phyloP scores from a whole-genome alignment of 1,140 invertebrate species.

The Dinoponera quadriceps region DNA sequence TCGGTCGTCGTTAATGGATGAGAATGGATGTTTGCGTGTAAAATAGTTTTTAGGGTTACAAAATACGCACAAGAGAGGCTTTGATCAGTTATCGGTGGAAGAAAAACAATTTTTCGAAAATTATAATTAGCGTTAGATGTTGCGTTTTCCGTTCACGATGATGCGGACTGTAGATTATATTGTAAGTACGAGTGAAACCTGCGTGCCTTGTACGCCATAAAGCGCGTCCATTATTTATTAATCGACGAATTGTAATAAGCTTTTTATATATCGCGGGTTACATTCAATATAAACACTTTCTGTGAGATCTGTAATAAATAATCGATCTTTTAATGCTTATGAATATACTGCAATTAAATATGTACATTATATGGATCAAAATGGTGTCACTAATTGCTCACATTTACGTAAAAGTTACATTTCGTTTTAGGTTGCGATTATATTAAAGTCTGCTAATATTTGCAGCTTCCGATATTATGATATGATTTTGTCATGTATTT shows the following conservation, averaged over 20 bases:
- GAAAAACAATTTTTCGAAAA: constrained; percentile 42
- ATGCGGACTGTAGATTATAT: constrained; percentile 9
- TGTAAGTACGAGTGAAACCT: constrained; percentile 52
- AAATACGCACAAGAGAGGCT: constrained; percentile 23
- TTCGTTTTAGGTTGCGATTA: too few species aligned
- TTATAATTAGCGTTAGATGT: not conserved
- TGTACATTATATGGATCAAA: not conserved
- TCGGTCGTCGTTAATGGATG: constrained; percentile 23
- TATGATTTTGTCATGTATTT: too few species aligned
- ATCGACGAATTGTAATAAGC: constrained; percentile 64
- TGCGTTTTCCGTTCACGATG: constrained; percentile 46
- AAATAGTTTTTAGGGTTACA: constrained; percentile 37
- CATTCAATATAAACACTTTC: constrained; percentile 65
- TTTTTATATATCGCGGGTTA: constrained; percentile 77
- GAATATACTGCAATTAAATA: constrained; percentile 12
- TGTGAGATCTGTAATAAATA: constrained; percentile 49
- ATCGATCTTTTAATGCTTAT: constrained; percentile 43
- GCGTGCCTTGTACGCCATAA: constrained; percentile 76
- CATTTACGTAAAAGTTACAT: too few species aligned
- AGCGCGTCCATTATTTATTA: constrained; percentile 77
- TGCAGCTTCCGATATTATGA: too few species aligned
- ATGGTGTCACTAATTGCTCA: not conserved
- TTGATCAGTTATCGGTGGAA: constrained; percentile 32
- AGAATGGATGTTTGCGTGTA: constrained; percentile 15
- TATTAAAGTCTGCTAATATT: too few species aligned